Percentiles rank a stretch among this genome's conserved stretches.
phyloP scores from a whole-genome alignment of 2,113 vertebrate species.

The Pelodiscus sinensis region DNA sequence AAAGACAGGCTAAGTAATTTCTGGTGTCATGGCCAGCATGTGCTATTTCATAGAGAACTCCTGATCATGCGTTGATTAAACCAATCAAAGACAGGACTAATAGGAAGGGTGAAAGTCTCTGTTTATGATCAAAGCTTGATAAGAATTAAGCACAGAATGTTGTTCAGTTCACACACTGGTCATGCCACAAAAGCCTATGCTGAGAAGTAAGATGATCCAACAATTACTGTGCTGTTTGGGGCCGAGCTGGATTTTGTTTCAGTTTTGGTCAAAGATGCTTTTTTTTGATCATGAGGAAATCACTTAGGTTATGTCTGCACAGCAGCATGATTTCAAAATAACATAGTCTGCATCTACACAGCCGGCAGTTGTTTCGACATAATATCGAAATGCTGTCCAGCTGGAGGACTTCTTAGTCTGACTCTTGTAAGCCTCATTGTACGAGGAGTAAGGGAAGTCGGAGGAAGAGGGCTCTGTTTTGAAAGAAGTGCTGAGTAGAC shows the following conservation, averaged over 20 bases:
- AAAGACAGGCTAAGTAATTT: neutral
- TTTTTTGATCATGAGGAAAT: neutral
- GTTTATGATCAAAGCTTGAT: neutral
- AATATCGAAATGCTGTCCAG: too few relatives aligned
- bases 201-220: neutral
- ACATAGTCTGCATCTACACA: too few relatives aligned
- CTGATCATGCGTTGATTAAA: neutral
- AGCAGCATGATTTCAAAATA: too few relatives aligned
- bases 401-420: too few relatives aligned
- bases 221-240: neutral
- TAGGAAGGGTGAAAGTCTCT: neutral
- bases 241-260: neutral
- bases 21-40: neutral
- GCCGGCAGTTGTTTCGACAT: too few relatives aligned
- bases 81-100: neutral
- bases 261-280: neutral
- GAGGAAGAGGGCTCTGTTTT: too few relatives aligned
- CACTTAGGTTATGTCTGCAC: neutral
- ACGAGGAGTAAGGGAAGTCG: too few relatives aligned
- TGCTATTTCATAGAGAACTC: neutral
- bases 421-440: too few relatives aligned
- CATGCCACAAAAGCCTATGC: neutral
- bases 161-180: neutral
- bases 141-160: neutral
- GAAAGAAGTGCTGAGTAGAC: too few relatives aligned